phyloP scores from a whole-genome alignment of 2,797 vertebrate species.

The Pseudocheirus occidentalis region DNA sequence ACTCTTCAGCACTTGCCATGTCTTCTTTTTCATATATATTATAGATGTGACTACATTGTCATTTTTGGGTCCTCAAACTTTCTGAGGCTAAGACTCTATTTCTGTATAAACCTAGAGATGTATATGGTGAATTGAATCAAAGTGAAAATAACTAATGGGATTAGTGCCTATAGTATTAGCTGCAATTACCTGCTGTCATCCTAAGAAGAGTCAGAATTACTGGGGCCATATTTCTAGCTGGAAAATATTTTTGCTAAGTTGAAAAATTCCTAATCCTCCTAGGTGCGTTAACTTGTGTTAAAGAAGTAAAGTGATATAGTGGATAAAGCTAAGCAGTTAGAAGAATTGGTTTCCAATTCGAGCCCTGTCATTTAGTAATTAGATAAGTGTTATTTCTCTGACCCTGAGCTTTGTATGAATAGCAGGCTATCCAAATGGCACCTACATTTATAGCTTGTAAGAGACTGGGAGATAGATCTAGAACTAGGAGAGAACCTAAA shows the following conservation, averaged over 20 bases:
- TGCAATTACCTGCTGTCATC: neutral
- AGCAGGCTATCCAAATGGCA: neutral
- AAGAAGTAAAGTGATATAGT: neutral
- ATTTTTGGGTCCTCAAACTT: neutral
- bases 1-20: neutral
- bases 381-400: neutral
- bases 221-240: neutral
- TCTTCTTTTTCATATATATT: neutral
- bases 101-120: neutral
- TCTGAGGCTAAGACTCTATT: neutral
- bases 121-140: neutral
- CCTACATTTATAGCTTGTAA: neutral
- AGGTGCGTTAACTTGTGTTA: neutral
- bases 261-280: neutral
- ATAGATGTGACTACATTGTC: neutral
- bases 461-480: neutral
- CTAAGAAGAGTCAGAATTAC: neutral
- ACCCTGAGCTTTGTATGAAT: neutral
- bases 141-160: neutral
- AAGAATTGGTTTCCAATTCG: neutral
- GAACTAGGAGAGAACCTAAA: neutral
- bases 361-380: neutral
- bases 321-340: neutral
- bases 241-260: neutral
- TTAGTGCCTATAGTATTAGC: neutral